Percentiles rank a stretch among this genome's conserved stretches.
Conservation (phyloP, 2,888 invertebrate species). For the Drosophila neoperkinsi region DNA sequence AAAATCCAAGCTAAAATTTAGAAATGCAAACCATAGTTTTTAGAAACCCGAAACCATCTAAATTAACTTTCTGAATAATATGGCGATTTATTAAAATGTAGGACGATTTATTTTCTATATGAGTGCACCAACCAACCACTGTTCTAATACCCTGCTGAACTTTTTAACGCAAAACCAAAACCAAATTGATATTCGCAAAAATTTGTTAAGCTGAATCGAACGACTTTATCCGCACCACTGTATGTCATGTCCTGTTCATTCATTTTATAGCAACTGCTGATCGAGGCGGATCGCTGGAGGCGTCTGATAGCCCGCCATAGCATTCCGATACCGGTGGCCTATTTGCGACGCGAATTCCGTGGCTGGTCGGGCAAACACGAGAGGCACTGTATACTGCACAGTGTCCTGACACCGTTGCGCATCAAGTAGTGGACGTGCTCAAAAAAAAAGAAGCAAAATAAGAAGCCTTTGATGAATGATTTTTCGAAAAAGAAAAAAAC, state of each 20-base stretch:
- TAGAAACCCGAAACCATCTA: not conserved
- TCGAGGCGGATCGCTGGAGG: slow-evolving; percentile 84
- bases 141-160: slow-evolving; percentile 38
- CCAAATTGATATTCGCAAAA: slow-evolving; percentile 13
- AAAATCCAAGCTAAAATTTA: accelerated
- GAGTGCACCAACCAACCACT: slow-evolving; percentile 22
- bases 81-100: not conserved
- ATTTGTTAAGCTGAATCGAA: slow-evolving; percentile 36
- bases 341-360: slow-evolving; percentile 80
- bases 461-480: slow-evolving; percentile 48
- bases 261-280: slow-evolving; percentile 78
- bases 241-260: slow-evolving; percentile 57
- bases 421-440: slow-evolving; percentile 75
- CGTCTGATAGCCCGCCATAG: slow-evolving; percentile 82
- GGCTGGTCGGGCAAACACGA: slow-evolving; percentile 85
- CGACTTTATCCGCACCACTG: slow-evolving; percentile 70
- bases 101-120: not conserved
- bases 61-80: not conserved
- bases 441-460: slow-evolving; percentile 30
- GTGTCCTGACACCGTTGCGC: slow-evolving; percentile 82
- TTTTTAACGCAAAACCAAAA: slow-evolving; percentile 77
- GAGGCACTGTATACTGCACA: slow-evolving; percentile 84
- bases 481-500: slow-evolving; percentile 36
- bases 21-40: not conserved
- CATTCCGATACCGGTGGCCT: slow-evolving; percentile 69